Evolutionary conservation across 2,113 vertebrate species (phyloP).

Genomic region (Otolemur garnettii): DNA sequence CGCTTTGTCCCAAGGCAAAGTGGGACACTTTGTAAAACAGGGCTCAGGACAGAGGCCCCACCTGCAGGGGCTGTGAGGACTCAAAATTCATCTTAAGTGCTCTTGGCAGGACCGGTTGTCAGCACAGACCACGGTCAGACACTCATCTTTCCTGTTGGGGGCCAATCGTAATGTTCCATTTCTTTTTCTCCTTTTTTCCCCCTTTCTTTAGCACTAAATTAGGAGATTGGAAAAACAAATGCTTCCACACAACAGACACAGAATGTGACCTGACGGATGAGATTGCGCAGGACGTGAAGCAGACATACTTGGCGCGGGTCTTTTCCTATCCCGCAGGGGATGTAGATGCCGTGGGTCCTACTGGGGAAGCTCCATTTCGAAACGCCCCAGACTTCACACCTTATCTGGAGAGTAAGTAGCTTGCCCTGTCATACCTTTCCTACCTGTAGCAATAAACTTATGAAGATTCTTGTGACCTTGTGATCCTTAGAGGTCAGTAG

Average conservation of each 20-base stretch:
- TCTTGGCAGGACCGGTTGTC: fast-evolving
- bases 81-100: fast-evolving
- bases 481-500: background rate
- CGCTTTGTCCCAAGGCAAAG: background rate
- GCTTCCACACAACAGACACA: constrained; percentile 84
- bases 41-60: background rate
- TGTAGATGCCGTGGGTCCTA: background rate
- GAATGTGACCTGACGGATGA: constrained; percentile 92
- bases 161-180: background rate
- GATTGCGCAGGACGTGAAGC: constrained; percentile 81
- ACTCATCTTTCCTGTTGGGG: background rate
- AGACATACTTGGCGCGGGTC: constrained; percentile 90
- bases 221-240: constrained; percentile 85
- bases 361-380: constrained; percentile 84
- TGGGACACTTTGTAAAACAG: background rate
- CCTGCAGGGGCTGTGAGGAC: background rate
- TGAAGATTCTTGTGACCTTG: background rate
- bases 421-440: background rate
- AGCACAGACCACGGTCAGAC: background rate
- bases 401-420: constrained; percentile 93
- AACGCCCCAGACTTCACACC: constrained; percentile 90
- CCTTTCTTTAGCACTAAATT: constrained; percentile 49
- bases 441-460: background rate
- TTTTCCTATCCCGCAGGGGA: constrained; percentile 74
- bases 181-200: constrained; percentile 27